Percentiles rank a stretch among this genome's conserved stretches.
These are phyloP conservation scores for Trypoxylon attenuatum DNA, from an alignment of 2,888 invertebrate genomes.

Conservation along the genomic window DNA sequence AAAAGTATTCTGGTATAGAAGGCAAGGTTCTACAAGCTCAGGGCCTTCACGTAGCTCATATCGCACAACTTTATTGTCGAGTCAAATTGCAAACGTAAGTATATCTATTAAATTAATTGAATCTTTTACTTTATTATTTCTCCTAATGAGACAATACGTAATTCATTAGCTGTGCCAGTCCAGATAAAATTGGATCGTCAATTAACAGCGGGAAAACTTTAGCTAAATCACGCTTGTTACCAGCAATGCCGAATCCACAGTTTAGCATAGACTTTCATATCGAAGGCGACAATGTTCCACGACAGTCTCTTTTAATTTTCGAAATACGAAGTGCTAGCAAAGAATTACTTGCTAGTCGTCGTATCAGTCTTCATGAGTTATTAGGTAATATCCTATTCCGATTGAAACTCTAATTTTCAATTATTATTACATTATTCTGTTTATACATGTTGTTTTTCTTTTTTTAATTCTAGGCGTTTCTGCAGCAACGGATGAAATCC, in stretches of 20 bases:
- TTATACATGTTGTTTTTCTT: background rate
- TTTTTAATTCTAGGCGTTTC: slow-evolving; percentile 56
- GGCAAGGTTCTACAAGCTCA: slow-evolving; percentile 72
- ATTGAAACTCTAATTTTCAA: no score
- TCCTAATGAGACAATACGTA: no score
- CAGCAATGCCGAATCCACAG: slow-evolving; percentile 73
- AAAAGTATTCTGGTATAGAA: slow-evolving; percentile 70
- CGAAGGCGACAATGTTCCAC: slow-evolving; percentile 72
- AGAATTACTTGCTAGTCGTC: slow-evolving; percentile 74
- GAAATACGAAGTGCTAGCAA: slow-evolving; percentile 75
- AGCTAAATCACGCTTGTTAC: slow-evolving; percentile 74
- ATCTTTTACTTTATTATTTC: slow-evolving; percentile 3
- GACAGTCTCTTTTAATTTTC: slow-evolving; percentile 74
- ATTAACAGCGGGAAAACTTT: slow-evolving; percentile 70
- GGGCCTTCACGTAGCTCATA: slow-evolving; percentile 71
- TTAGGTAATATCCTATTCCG: slow-evolving; percentile 72
- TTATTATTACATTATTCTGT: background rate
- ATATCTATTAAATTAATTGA: background rate
- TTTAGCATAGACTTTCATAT: slow-evolving; percentile 75
- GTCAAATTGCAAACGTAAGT: slow-evolving; percentile 69
- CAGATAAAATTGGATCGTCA: slow-evolving; percentile 62
- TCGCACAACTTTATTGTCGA: slow-evolving; percentile 71
- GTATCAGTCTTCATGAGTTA: slow-evolving; percentile 73
- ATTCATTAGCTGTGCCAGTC: slow-evolving; percentile 62
- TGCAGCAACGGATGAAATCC: slow-evolving; percentile 69